Conservation (phyloP, 2,888 invertebrate genomes). For the Habrosyne pyritoides region DNA sequence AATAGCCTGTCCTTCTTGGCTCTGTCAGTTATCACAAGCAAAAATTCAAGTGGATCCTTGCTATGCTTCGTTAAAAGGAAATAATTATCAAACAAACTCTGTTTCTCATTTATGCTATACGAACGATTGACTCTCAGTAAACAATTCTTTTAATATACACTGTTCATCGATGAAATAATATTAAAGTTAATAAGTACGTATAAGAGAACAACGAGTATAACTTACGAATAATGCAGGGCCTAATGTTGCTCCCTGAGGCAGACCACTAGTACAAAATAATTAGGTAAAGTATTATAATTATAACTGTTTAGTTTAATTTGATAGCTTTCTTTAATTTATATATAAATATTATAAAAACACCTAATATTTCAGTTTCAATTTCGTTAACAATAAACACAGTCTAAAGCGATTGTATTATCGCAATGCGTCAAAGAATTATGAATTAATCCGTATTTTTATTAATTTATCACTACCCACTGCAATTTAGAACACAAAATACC, state of each 20-base stretch:
- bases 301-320: too few relatives aligned
- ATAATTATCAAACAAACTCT: too few relatives aligned
- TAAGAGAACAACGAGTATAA: too few relatives aligned
- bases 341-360: not conserved
- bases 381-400: not conserved
- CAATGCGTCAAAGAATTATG: not conserved
- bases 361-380: not conserved
- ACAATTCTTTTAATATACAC: too few relatives aligned
- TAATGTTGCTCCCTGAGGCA: not conserved
- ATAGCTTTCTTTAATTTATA: not conserved
- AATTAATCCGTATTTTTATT: slow-evolving; percentile 4
- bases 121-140: too few relatives aligned
- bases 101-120: too few relatives aligned
- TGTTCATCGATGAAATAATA: too few relatives aligned
- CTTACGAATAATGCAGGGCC: not conserved
- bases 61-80: too few relatives aligned
- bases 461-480: not conserved
- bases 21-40: too few relatives aligned
- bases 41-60: too few relatives aligned
- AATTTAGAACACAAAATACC: slow-evolving; percentile 7
- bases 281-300: not conserved
- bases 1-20: too few relatives aligned
- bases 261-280: not conserved
- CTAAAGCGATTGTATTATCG: not conserved
- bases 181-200: too few relatives aligned